Base-by-base conservation (phyloP, 2,797 vertebrate genomes). In the Hippoglossus hippoglossus region DNA sequence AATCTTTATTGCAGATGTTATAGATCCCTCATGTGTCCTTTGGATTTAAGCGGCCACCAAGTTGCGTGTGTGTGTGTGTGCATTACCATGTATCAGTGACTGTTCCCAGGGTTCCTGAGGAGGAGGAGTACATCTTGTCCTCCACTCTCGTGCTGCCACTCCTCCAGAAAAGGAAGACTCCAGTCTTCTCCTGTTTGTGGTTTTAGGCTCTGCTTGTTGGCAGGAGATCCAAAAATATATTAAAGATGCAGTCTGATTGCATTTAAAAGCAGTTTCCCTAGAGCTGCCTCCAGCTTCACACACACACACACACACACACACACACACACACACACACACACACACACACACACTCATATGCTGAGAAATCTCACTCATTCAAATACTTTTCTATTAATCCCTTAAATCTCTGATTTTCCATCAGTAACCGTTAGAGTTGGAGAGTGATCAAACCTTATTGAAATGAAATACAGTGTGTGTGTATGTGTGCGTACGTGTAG, bases 1-100 rank as follows among this genome's bases (percentile, higher is more conserved):
- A 69, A 81, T 78, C 62, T 87, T 88, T 85, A 87, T 79, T 80
- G 69, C 74, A 84, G 71, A 72, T 78, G 21, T 73, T 79, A 80
- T 55, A 53, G 63, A 78, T 81, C 71, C 71, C 56, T 61, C 51
- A 11, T 44, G 75, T 70, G 63, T 71, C 53, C 50, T 75, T 80
- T 60, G 16, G 57, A 63, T 79, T 84, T 49, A 54, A 62, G 44
- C 18, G 5, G 39, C 50, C 53, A 62, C 31, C 41, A 71, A 12
- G 44, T 57, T 46, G 39, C 13, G 12, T 41, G 39, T 41, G 39
- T 36, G 11, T 41, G 53, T 22, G 31, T 51, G 50, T 51, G 25
- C 15, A 11, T 41, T n/a, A 28, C n/a, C 25, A 18, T 69, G 62
- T 76, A 69, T 64, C 46, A 59, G 58, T 44, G 73, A 73, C 51